phyloP scores from a whole-genome alignment of 2,797 vertebrate genomes.

The Catharus ustulatus region DNA sequence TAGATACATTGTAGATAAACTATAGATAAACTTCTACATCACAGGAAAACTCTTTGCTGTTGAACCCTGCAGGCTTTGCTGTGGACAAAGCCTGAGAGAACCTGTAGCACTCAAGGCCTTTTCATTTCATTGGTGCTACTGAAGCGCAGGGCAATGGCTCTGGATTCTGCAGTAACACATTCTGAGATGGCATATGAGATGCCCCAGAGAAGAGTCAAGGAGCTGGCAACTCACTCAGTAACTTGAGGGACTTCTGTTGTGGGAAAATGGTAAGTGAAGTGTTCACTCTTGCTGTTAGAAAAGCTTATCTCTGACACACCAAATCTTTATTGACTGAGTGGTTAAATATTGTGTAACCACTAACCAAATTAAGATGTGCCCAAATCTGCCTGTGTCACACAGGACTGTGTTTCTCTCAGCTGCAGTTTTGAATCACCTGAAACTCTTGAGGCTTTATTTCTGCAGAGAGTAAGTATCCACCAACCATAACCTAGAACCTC shows the following conservation, averaged over 20 bases:
- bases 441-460: background rate
- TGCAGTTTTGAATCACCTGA: background rate
- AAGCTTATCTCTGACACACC: background rate
- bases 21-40: background rate
- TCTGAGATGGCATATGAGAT: background rate
- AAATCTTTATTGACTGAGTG: background rate
- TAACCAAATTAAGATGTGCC: background rate
- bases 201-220: background rate
- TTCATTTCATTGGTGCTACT: background rate
- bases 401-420: background rate
- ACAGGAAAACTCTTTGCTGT: background rate
- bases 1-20: rapidly evolving
- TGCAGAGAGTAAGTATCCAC: background rate
- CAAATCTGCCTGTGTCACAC: background rate
- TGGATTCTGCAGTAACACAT: background rate
- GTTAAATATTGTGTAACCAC: background rate
- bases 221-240: background rate
- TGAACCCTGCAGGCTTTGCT: background rate
- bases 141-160: background rate
- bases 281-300: background rate
- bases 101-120: background rate
- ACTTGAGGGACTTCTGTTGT: background rate
- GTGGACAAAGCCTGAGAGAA: background rate
- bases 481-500: background rate
- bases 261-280: background rate